A percentile compares a stretch with the other conserved stretches of the same genome.
Evolutionary conservation across 2,888 invertebrate species (phyloP).

Genomic region (Blomia tropicalis): DNA sequence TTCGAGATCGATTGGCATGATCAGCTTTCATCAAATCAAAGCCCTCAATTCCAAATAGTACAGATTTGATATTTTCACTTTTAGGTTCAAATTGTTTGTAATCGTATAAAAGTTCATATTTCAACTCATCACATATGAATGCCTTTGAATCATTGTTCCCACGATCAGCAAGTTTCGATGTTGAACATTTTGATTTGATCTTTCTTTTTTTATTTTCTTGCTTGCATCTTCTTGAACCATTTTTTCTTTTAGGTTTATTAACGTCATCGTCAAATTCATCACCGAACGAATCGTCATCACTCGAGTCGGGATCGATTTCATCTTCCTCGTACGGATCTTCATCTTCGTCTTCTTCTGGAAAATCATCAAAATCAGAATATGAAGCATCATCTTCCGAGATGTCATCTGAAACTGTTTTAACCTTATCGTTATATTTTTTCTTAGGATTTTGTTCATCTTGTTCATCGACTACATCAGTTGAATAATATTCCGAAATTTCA

Average conservation of each 20-base stretch:
- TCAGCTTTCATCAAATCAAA: neutral
- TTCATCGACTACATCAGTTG: constrained; percentile 31
- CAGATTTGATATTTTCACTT: neutral
- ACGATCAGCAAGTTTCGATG: neutral
- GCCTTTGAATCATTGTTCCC: neutral
- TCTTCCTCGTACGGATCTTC: constrained; percentile 17
- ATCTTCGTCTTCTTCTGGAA: constrained; percentile 21
- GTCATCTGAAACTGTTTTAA: constrained; percentile 27
- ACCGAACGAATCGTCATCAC: neutral
- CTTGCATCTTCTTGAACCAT: neutral
- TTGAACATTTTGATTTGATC: neutral
- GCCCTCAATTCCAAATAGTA: neutral
- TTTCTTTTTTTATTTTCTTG: neutral
- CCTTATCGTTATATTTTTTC: no score
- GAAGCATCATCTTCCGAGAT: constrained; percentile 36
- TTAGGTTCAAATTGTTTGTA: neutral
- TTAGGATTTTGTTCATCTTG: neutral
- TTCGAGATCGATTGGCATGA: neutral
- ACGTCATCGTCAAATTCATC: neutral
- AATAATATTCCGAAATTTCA: constrained; percentile 11
- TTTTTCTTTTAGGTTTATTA: neutral
- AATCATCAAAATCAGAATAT: constrained; percentile 12
- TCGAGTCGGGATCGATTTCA: neutral
- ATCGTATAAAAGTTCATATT: constrained; percentile 17
- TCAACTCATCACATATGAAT: constrained; percentile 13